These are phyloP conservation scores for Zaprionus inermis DNA, from an alignment of 1,140 invertebrate species.

Conservation along the genomic window DNA sequence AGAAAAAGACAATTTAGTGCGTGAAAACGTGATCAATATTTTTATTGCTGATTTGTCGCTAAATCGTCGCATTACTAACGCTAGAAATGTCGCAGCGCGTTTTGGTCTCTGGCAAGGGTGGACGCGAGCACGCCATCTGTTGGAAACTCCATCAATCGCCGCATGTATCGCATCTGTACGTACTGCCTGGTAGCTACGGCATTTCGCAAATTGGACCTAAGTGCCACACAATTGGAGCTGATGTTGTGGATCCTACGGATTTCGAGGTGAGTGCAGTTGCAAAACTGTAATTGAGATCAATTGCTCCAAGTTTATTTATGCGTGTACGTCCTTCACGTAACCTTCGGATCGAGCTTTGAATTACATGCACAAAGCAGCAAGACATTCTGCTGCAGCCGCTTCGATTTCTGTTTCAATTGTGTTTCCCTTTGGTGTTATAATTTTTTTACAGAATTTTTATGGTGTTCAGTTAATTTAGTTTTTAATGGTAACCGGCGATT, in stretches of 20 bases:
- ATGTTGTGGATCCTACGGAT: conserved; percentile 87
- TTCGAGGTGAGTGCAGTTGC: conserved; percentile 86
- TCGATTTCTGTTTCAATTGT: conserved; percentile 4
- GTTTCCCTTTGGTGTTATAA: conserved; percentile 16
- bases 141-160: conserved; percentile 95
- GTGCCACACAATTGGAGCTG: conserved; percentile 86
- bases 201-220: conserved; percentile 88
- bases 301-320: no score
- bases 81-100: conserved; percentile 85
- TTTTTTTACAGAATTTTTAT: conserved; percentile 24
- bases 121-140: conserved; percentile 96
- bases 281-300: conserved; percentile 7
- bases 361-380: conserved; percentile 22
- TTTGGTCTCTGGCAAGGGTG: conserved; percentile 95
- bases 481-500: conserved; percentile 15
- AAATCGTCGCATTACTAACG: not conserved
- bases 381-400: conserved; percentile 1
- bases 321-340: conserved; percentile 51
- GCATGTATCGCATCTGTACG: conserved; percentile 90
- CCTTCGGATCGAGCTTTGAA: conserved; percentile 47
- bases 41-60: not conserved
- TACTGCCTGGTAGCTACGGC: conserved; percentile 95
- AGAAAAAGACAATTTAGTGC: conserved; percentile 10
- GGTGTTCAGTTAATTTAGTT: conserved; percentile 26
- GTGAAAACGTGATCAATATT: conserved; percentile 49